A percentile compares a stretch with the other conserved stretches of the same genome.
These are phyloP conservation scores for Falco concolor DNA, from an alignment of 2,797 vertebrate species.

Conservation along the genomic window DNA sequence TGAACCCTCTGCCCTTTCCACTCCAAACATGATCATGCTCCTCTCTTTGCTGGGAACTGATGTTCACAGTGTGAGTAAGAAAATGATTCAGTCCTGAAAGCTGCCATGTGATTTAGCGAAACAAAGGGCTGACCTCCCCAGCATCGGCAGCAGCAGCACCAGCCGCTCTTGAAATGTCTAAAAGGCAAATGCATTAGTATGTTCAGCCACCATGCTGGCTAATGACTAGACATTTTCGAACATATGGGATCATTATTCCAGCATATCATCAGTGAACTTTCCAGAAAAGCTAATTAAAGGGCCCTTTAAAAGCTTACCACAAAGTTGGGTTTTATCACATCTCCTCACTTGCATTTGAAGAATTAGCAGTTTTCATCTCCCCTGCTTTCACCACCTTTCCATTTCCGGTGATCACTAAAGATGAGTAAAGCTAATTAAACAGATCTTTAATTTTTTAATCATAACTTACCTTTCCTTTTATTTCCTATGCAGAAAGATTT, in stretches of 20 bases:
- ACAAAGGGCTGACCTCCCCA: slow-evolving; percentile 57
- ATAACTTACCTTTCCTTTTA: slow-evolving; percentile 61
- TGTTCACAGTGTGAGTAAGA: slow-evolving; percentile 42
- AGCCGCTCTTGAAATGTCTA: slow-evolving; percentile 44
- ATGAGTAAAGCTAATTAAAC: slow-evolving; percentile 68
- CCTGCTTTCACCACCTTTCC: slow-evolving; percentile 36
- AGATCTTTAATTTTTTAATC: slow-evolving; percentile 58
- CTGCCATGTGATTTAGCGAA: slow-evolving; percentile 25
- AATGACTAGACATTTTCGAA: slow-evolving; percentile 73
- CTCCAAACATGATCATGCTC: background rate
- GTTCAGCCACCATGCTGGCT: slow-evolving; percentile 69
- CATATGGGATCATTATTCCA: slow-evolving; percentile 74
- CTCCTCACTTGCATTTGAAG: slow-evolving; percentile 61
- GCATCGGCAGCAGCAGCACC: slow-evolving; percentile 13
- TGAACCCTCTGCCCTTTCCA: background rate
- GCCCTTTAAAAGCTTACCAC: slow-evolving; percentile 73
- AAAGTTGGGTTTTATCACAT: slow-evolving; percentile 70
- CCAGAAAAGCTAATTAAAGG: slow-evolving; percentile 78
- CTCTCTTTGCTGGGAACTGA: slow-evolving; percentile 30
- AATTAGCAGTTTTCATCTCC: slow-evolving; percentile 58
- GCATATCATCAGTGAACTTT: slow-evolving; percentile 74
- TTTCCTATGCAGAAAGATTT: slow-evolving; percentile 36
- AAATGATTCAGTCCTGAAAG: slow-evolving; percentile 37
- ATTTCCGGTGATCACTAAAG: slow-evolving; percentile 58
- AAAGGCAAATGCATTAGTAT: slow-evolving; percentile 71